Conservation (phyloP, 2,888 invertebrate genomes). For the Tenthredo amoena region DNA sequence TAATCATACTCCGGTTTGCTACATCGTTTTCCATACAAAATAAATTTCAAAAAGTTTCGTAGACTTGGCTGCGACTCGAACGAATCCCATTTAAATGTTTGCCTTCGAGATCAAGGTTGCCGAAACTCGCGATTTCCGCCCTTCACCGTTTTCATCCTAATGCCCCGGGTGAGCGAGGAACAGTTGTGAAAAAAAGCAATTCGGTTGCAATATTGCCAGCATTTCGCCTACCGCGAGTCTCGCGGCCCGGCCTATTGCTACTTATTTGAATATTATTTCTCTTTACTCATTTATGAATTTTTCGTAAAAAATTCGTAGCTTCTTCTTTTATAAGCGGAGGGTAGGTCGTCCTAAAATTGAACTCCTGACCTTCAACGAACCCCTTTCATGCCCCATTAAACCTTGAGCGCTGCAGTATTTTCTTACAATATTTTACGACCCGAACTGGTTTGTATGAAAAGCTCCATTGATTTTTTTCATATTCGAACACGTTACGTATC, state of each 20-base stretch:
- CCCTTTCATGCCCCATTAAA: slow-evolving; percentile 39
- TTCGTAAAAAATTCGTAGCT: background rate
- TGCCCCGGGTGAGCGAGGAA: background rate
- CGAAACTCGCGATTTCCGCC: background rate
- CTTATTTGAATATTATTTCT: slow-evolving; percentile 37
- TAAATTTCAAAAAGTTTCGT: background rate
- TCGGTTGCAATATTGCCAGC: slow-evolving; percentile 12
- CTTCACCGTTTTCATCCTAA: background rate
- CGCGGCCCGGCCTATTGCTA: background rate
- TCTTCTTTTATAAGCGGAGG: background rate
- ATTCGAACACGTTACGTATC: slow-evolving; percentile 13
- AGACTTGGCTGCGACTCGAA: background rate
- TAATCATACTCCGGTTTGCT: background rate
- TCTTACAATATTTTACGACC: slow-evolving; percentile 32
- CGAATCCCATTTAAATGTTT: slow-evolving; percentile 28
- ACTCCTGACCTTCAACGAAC: slow-evolving; percentile 37
- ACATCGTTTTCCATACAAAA: background rate
- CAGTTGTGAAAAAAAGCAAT: slow-evolving; percentile 21
- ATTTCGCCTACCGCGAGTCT: slow-evolving; percentile 4
- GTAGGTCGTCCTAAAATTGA: background rate
- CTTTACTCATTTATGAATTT: background rate
- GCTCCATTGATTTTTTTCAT: slow-evolving; percentile 18
- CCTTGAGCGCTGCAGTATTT: slow-evolving; percentile 29
- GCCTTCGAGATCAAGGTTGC: slow-evolving; percentile 10
- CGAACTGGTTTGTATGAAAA: slow-evolving; percentile 30